Base-by-base conservation (phyloP, 1,140 invertebrate species). In the Batillaria attramentaria region DNA sequence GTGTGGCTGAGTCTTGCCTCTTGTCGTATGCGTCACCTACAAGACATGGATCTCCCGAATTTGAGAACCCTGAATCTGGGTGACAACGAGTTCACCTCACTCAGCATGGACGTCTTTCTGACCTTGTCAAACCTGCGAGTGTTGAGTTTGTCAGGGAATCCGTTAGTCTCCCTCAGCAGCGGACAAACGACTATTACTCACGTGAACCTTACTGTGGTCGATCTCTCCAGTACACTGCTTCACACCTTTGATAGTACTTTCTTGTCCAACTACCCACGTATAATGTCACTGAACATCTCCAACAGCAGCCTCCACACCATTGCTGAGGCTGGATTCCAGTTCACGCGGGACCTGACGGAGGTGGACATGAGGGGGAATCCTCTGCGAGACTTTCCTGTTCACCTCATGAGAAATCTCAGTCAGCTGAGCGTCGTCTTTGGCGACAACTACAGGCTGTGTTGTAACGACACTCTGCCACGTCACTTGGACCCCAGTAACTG, bases 391-490 rank as follows among this genome's bases (percentile, higher is more conserved):
- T 81, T 80, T 77, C 50, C 75, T 3, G 6, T 10, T 18, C 54
- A 79, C 28, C 50, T 81, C 20, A 80, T 84, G 28, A 60, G n/a
- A 35, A 35, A 37, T 20, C 43, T 79, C 8, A 13, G 18, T 16
- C 37, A 46, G 6, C 73, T 84, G 20, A 33, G 66, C 31, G 13
- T 35, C 13, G 62, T 84, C 1, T 72, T 66, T 20, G 66, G 79
- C 39, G 84, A 84, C 65, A 65, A 65, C 3, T 84, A 78, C 54
- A 73, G 62, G 28, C 39, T 86, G 35, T 86, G 84, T 46, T 86
- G 84, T 68, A 46, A 41, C n/a, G 46, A 57, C 6, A 39, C 76
- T 3, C 79, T 78, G 75, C 81, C 81, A n/a, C 3, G 28, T 3
- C 13, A 54, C 24, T 79, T 83, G 24, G 31, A 77, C 16, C 28